Evolutionary conservation across 2,797 vertebrate genomes (phyloP).

Genomic region (Oreortyx pictus): DNA sequence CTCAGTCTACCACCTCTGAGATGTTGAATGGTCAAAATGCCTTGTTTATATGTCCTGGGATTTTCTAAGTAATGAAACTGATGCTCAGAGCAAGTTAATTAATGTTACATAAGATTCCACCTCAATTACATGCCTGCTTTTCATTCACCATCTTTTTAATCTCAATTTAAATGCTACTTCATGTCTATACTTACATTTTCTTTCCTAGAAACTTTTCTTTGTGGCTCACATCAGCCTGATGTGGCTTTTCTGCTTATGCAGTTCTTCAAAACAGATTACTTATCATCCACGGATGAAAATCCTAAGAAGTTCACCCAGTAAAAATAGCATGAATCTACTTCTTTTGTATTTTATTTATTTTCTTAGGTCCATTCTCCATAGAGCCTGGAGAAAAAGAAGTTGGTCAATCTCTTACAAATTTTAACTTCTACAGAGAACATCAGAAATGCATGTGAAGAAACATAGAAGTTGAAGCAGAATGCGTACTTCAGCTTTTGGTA

Average conservation of each 20-base stretch:
- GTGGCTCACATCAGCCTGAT: background rate
- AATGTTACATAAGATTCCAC: background rate
- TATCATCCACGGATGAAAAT: background rate
- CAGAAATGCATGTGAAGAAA: background rate
- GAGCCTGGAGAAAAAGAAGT: background rate
- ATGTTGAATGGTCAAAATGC: background rate
- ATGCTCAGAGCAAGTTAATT: background rate
- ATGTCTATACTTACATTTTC: background rate
- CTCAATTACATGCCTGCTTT: background rate
- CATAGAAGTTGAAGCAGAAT: background rate
- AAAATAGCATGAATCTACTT: background rate
- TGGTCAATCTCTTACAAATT: background rate
- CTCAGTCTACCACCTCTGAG: background rate
- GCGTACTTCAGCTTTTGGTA: background rate
- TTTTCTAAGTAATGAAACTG: background rate
- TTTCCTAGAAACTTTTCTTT: background rate
- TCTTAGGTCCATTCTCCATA: background rate
- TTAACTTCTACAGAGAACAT: background rate
- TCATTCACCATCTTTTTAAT: background rate
- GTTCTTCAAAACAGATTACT: background rate
- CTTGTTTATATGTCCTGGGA: background rate
- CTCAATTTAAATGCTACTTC: background rate
- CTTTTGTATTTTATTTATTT: background rate
- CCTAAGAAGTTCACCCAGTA: background rate
- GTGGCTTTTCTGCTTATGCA: background rate